Base-by-base conservation (phyloP, 2,888 invertebrate species). In the Callinectes sapidus region DNA sequence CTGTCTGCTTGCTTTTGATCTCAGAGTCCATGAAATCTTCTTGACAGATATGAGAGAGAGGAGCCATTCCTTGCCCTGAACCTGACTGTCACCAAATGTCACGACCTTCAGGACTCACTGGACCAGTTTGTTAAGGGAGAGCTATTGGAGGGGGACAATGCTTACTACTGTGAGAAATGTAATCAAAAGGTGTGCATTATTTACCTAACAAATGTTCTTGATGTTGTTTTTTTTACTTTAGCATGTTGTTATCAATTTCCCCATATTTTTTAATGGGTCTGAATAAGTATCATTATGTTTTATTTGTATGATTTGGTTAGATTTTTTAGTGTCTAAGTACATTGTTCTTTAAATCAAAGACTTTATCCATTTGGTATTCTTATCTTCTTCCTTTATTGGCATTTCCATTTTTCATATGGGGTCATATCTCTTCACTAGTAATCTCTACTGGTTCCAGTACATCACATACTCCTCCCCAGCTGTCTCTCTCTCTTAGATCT, bases 61-160 rank as follows among this genome's bases (percentile, higher is more conserved):
- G 96, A 96, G 94, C 95, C 95, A 2, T 96, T 96, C 95, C 95
- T 96, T 95, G 96, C 96, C 0, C 95, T 96, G 71, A 96, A 96
- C 95, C 95, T 96, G 93, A 96, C 96, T 0, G 96, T 96, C 85
- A 94, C 93, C 39, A 96, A 96, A 95, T 96, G 96, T 89, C 95
- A 95, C 86, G 96, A 95, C 32, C 95, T 96, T 87, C 95, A 96
- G 94, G 96, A 96, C 94, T 96, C 96, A 1, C 95, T 96, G 55
- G 96, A 96, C 91, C 96, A 96, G 95, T 96, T 96, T 95, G 96
- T 96, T 2, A 96, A 96, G 94, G 96, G 96, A 23, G 96, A 96
- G 95, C 95, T 96, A 35, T 95, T 96, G 93, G 96, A 96, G 94
- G 96, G 96, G n/a, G 96, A 96, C 95, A 96, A 96, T 95, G 96